Conservation (phyloP, 2,888 invertebrate genomes). For the Ferrisia virgata region DNA sequence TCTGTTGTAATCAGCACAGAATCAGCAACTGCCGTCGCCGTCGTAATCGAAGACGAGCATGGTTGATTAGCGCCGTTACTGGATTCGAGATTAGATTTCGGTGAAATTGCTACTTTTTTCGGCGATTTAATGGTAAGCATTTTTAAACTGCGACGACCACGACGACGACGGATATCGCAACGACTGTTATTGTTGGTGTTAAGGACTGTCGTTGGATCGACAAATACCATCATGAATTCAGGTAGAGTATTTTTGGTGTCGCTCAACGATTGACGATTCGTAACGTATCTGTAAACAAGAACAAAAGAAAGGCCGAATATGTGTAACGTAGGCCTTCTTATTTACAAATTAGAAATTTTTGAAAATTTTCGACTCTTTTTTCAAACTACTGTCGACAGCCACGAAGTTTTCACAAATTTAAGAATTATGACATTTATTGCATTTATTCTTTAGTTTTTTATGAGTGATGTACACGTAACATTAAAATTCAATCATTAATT, state of each 20-base stretch:
- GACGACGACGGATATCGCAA: not conserved
- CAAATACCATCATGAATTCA: not conserved
- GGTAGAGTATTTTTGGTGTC: not conserved
- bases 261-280: not conserved
- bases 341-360: not conserved
- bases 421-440: no score
- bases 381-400: no score
- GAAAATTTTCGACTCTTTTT: no score
- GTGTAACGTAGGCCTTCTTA: not conserved
- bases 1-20: not conserved
- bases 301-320: not conserved
- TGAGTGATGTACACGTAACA: no score
- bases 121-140: not conserved
- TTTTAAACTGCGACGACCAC: not conserved
- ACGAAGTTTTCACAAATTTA: no score
- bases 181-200: not conserved
- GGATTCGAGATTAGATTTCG: no score
- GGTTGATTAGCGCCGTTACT: no score
- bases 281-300: conserved; percentile 7
- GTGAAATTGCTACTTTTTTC: not conserved
- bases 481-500: no score
- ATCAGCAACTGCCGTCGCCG: not conserved
- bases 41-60: not conserved
- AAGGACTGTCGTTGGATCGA: not conserved
- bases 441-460: no score